phyloP scores from a whole-genome alignment of 2,888 invertebrate species.

The Mactromeris polynyma region DNA sequence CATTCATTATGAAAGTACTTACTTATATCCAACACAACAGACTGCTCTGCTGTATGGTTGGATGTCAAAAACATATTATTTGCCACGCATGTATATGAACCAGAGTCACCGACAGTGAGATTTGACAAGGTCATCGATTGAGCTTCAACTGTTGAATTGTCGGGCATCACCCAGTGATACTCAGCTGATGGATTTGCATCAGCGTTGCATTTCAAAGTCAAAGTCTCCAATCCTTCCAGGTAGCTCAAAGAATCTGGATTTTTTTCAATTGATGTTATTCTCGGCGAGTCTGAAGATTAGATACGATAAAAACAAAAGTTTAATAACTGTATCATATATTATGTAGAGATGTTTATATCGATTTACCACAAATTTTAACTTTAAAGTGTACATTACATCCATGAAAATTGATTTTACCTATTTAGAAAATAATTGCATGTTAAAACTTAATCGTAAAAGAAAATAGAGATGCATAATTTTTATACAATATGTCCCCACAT shows the following conservation, averaged over 20 bases:
- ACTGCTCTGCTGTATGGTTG: conserved; percentile 29
- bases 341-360: too few species aligned
- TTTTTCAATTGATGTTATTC: neutral
- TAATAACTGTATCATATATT: too few species aligned
- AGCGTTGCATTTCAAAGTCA: conserved; percentile 47
- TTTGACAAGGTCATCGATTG: conserved; percentile 1
- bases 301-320: too few species aligned
- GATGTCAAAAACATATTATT: conserved; percentile 41
- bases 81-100: conserved; percentile 52
- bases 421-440: too few species aligned
- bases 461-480: too few species aligned
- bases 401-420: too few species aligned
- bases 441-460: too few species aligned
- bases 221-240: neutral
- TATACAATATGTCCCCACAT: too few species aligned
- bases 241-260: neutral
- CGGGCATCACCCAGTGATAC: conserved; percentile 43
- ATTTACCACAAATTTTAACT: too few species aligned
- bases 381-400: too few species aligned
- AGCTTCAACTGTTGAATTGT: conserved; percentile 27
- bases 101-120: conserved; percentile 37
- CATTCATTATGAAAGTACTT: conserved; percentile 32
- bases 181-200: conserved; percentile 43
- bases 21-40: conserved; percentile 38
- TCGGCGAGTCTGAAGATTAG: conserved; percentile 24